phyloP scores from a whole-genome alignment of 1,140 invertebrate genomes.

The Aleiodes sp. region DNA sequence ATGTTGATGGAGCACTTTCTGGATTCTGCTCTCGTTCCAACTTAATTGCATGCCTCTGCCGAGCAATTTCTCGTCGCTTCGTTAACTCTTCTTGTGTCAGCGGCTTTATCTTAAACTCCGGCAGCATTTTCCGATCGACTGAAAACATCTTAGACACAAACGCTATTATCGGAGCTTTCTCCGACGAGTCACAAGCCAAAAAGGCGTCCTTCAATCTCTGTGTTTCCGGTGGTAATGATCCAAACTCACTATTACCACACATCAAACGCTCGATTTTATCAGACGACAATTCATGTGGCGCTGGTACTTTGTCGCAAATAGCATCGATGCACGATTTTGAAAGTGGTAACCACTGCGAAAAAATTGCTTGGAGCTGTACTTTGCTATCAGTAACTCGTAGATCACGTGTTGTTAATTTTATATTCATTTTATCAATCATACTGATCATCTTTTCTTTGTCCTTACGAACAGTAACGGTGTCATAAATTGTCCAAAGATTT shows the following conservation, averaged over 20 bases:
- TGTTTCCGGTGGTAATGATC: slow-evolving; percentile 75
- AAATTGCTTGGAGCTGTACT: slow-evolving; percentile 82
- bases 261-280: slow-evolving; percentile 74
- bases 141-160: slow-evolving; percentile 97
- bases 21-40: slow-evolving; percentile 41
- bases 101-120: slow-evolving; percentile 77
- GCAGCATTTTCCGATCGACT: slow-evolving; percentile 76
- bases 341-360: slow-evolving; percentile 90
- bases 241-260: slow-evolving; percentile 72
- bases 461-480: slow-evolving; percentile 79
- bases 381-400: slow-evolving; percentile 80
- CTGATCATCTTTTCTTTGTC: slow-evolving; percentile 84
- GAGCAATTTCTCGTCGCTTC: slow-evolving; percentile 74
- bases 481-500: slow-evolving; percentile 93
- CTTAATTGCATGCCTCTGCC: slow-evolving; percentile 71
- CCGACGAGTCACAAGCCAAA: slow-evolving; percentile 73
- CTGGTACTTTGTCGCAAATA: slow-evolving; percentile 82
- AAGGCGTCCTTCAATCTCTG: slow-evolving; percentile 81
- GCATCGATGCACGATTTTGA: slow-evolving; percentile 82
- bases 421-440: slow-evolving; percentile 83
- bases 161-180: slow-evolving; percentile 80
- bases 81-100: slow-evolving; percentile 82
- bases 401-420: slow-evolving; percentile 82
- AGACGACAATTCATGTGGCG: slow-evolving; percentile 79
- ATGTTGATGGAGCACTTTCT: background rate